Evolutionary conservation across 2,797 vertebrate genomes (phyloP).

Genomic region (Acridotheres tristis): DNA sequence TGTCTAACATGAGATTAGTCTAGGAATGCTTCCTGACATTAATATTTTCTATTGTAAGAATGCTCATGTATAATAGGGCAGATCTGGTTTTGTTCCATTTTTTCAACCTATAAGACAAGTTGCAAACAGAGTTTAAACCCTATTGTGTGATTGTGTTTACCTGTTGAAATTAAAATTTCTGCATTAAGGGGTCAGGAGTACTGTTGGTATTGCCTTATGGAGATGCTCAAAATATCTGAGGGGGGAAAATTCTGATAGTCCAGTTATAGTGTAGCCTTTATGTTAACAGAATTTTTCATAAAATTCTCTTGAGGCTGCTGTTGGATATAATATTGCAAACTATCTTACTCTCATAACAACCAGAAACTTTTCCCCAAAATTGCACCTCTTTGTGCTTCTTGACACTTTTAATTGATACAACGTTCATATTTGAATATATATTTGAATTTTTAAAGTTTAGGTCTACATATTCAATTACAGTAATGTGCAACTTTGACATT

Average conservation of each 20-base stretch:
- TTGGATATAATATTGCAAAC: not conserved
- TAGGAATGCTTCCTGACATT: not conserved
- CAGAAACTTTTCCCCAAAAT: not conserved
- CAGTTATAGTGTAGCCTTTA: not conserved
- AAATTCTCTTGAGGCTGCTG: not conserved
- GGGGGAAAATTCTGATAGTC: accelerated
- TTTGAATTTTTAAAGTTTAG: not conserved
- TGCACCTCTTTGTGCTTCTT: not conserved
- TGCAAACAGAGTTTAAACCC: not conserved
- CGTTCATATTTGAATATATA: not conserved
- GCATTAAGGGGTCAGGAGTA: not conserved
- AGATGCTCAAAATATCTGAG: not conserved
- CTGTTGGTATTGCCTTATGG: not conserved
- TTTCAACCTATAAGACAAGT: not conserved
- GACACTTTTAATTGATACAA: not conserved
- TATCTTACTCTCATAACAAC: not conserved
- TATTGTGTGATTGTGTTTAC: not conserved
- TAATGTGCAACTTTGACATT: not conserved
- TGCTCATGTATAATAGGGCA: not conserved
- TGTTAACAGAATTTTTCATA: not conserved
- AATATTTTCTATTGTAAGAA: not conserved
- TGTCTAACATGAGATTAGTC: not conserved
- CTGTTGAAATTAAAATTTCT: not conserved
- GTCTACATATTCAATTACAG: not conserved
- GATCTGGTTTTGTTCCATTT: not conserved